Evolutionary conservation across 23 tunicate species (phyloP).

Genomic region (Botrylloides violaceus): DNA sequence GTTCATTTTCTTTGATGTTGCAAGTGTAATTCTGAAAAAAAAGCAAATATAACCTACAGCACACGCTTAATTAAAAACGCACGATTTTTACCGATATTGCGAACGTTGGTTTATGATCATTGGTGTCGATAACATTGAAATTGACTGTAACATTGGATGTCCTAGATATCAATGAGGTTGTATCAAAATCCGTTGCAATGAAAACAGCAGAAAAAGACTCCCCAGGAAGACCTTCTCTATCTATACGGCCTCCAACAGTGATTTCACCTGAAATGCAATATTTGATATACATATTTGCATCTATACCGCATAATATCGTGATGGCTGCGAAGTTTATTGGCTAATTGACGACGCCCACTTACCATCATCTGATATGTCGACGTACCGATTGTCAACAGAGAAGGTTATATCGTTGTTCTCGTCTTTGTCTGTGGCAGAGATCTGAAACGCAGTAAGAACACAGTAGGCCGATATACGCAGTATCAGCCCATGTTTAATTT

Average conservation of each 20-base stretch:
- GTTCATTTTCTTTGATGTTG: background rate
- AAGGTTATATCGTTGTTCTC: background rate
- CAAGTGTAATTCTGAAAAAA: background rate
- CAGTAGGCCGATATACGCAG: too few species aligned
- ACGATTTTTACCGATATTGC: too few species aligned
- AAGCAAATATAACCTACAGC: background rate
- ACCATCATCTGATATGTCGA: background rate
- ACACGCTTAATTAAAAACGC: too few species aligned
- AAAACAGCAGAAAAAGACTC: conserved; percentile 19
- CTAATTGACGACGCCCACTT: background rate
- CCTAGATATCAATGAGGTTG: conserved; percentile 15
- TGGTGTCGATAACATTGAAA: conserved; percentile 32
- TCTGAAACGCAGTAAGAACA: too few species aligned
- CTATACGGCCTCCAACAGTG: conserved; percentile 25
- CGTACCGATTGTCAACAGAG: background rate
- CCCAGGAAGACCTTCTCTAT: conserved; percentile 41
- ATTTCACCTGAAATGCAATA: conserved; percentile 33
- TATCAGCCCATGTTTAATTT: too few species aligned
- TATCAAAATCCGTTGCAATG: conserved; percentile 30
- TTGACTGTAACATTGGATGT: background rate
- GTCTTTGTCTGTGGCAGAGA: conserved; percentile 29
- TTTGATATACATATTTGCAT: too few species aligned
- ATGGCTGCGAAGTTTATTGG: too few species aligned
- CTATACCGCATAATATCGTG: too few species aligned
- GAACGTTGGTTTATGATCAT: conserved; percentile 34